Conservation (phyloP, 1,140 invertebrate species). For the Lanistes nyassanus region DNA sequence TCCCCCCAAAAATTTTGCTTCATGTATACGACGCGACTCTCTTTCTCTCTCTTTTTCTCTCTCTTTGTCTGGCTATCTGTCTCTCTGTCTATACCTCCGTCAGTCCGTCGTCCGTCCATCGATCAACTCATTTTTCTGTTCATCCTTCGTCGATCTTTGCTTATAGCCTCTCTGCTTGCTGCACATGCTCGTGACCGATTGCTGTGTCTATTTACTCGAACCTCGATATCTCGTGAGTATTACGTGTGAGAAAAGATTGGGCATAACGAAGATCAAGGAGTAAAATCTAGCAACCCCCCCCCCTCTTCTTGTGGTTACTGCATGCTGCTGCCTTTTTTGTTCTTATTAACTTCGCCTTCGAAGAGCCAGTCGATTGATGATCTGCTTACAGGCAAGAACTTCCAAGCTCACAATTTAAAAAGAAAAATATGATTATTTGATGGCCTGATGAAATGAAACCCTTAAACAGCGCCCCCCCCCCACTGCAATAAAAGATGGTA, state of each 20-base stretch:
- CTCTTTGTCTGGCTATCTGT: not conserved
- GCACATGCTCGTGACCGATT: not conserved
- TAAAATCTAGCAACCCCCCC: not conserved
- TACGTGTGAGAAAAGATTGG: not conserved
- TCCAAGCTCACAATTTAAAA: no score
- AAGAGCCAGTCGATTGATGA: no score
- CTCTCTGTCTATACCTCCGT: conserved; percentile 7
- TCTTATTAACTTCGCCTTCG: no score
- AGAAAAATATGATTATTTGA: no score
- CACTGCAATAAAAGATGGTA: no score
- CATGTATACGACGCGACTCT: conserved; percentile 2
- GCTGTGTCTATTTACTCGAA: not conserved
- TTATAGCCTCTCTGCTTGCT: no score
- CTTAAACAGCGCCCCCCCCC: no score
- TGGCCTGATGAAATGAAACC: no score
- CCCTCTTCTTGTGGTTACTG: not conserved
- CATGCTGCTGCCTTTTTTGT: no score
- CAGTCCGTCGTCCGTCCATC: not conserved
- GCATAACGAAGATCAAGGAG: not conserved
- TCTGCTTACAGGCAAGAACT: no score
- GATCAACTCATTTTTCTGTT: not conserved
- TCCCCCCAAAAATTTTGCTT: not conserved
- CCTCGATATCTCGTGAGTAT: not conserved
- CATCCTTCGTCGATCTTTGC: not conserved
- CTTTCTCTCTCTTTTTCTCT: not conserved